phyloP scores from a whole-genome alignment of 2,888 invertebrate species.

The Anodontia alba region DNA sequence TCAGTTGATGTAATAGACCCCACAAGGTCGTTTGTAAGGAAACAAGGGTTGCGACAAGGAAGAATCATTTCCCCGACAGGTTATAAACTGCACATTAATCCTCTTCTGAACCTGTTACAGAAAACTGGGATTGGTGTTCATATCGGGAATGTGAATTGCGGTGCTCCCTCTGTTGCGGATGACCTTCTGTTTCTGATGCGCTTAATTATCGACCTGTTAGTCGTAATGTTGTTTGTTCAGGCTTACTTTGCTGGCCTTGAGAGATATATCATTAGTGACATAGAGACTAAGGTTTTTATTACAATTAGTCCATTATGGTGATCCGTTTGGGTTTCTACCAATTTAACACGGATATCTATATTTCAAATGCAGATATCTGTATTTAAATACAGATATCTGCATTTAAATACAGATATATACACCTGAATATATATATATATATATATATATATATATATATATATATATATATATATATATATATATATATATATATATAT shows the following conservation, averaged over 20 bases:
- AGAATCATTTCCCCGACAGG: conserved; percentile 14
- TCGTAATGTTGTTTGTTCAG: neutral
- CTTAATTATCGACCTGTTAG: neutral
- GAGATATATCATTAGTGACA: conserved; percentile 4
- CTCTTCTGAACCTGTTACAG: neutral
- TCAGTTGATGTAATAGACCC: neutral
- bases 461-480: too few species aligned
- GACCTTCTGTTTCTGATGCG: neutral
- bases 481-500: too few species aligned
- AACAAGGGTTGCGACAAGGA: conserved; percentile 16
- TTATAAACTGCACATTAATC: conserved; percentile 20
- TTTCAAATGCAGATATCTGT: too few species aligned
- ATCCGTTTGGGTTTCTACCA: too few species aligned
- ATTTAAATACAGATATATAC: too few species aligned
- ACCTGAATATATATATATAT: too few species aligned
- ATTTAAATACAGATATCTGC: too few species aligned
- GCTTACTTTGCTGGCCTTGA: neutral
- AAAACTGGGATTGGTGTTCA: neutral
- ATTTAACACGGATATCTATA: too few species aligned
- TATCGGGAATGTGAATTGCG: conserved; percentile 2
- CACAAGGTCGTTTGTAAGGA: neutral
- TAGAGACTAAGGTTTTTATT: neutral
- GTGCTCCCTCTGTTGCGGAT: neutral
- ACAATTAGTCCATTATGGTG: neutral
- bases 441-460: too few species aligned